A percentile compares a stretch with the other conserved stretches of the same genome.
Conservation (phyloP, 2,113 vertebrate species). For the Chlamydotis undulata region DNA sequence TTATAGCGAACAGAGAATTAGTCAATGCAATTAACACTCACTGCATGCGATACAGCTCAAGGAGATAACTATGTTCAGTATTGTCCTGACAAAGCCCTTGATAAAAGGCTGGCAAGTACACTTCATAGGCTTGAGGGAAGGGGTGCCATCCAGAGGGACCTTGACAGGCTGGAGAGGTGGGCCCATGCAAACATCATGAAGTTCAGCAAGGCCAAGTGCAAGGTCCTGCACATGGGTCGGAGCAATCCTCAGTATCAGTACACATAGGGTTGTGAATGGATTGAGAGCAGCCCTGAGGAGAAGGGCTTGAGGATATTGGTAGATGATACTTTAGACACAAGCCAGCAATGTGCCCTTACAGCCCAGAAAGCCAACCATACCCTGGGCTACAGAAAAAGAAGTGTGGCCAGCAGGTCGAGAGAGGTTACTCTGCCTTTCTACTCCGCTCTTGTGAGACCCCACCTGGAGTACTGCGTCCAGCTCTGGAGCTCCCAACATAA, state of each 20-base stretch:
- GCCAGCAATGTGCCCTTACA: fast-evolving
- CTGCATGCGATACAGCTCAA: background rate
- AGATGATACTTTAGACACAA: background rate
- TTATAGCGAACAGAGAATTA: background rate
- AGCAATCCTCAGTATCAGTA: background rate
- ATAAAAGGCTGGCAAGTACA: background rate
- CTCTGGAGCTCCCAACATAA: background rate
- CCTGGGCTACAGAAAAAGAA: background rate
- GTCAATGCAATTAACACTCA: background rate
- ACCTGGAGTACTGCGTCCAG: background rate
- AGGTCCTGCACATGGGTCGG: background rate
- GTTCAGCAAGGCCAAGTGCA: background rate
- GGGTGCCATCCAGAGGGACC: background rate
- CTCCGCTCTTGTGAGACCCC: background rate
- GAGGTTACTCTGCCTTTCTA: background rate
- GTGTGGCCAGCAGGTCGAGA: background rate
- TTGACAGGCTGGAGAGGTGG: background rate
- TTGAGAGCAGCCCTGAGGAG: background rate
- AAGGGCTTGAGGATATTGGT: background rate
- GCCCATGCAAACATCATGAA: fast-evolving
- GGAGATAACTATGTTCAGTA: background rate
- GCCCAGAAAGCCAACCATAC: background rate
- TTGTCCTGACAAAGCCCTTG: background rate
- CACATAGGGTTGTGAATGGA: background rate
- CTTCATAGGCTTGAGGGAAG: background rate